Base-by-base conservation (phyloP, 2,888 invertebrate genomes). In the Drosophila colorata region DNA sequence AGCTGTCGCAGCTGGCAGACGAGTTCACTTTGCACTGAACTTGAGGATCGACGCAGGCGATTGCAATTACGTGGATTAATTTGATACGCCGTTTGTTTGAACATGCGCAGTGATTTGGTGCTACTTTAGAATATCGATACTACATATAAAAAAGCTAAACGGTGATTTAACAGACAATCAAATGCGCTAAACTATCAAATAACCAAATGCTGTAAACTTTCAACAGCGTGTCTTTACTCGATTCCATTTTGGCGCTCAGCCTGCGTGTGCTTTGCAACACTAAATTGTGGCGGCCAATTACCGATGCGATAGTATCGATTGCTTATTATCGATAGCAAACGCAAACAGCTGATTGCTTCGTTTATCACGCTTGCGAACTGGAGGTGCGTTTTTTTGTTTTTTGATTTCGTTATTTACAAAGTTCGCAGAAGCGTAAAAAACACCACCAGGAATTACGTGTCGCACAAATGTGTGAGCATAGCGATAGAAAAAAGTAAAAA, bases 351-450 rank as follows among this genome's bases (percentile, higher is more conserved):
- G 67, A 47, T 72, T 37, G 56, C 57, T 66, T 73, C 67, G 78
- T 70, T 78, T 78, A 73, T 73, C 73, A 73, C 78, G 78, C 56
- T 67, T 74, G 63, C 66, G 64, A 38, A 66, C 41, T 63, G 53
- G 46, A 64, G 56, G 61, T 65, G 60, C 67, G 33, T 33, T 74
- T 64, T 78, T 61, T 69, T 65, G 58, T 65, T 64, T 73, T 63
- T 63, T 63, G 20, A 25, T 61, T 81, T 63, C 46, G 74, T 74
- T 82, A 79, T 81, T 84, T 81, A 81, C 78, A 69, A 65, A 74
- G 67, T 61, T 78, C 63, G 69, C 65, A 66, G 79, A 65, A 72
- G 67, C 61, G 46, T 28, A 41, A 44, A 56, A 63, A 28, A 28
- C 20, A 37, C 40, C 38, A 16, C 40, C 40, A 35, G 59, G 56